Base-by-base conservation (phyloP, 2,888 invertebrate genomes). In the Drosophila kanekoi region DNA sequence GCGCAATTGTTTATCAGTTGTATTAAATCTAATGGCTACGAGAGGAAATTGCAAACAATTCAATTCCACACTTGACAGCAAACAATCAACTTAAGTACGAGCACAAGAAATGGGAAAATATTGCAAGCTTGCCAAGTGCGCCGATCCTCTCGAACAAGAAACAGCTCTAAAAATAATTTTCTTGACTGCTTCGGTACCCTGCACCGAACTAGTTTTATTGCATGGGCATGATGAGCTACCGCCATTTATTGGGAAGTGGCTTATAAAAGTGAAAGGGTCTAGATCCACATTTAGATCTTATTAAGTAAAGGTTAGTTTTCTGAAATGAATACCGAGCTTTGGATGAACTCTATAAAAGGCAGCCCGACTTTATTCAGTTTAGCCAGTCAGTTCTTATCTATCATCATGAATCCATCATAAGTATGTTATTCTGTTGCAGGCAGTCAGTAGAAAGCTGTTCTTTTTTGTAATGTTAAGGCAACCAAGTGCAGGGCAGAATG, bases 11-110 rank as follows among this genome's bases (percentile, higher is more conserved):
- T 77, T 83, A 83, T 83, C 83, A 81, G 70, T 70, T 72, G 79
- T 72, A 84, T 87, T 83, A 71, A 80, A 83, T 83, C 89, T 67
- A 58, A 81, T 72, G 78, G 66, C 71, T 45, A 51, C 66, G 44
- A 16, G 57, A 74, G 81, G 72, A 83, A 83, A 83, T 88, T 79
- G 61, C 87, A 81, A 65, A 72, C 89, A 83, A 87, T 87, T 87
- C 87, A 77, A 86, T 86, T 80, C 86, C 80, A 53, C 43, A 72
- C 72, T 66, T 72, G 53, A 74, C 70, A 61, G 49, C 63, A 58
- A 68, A 61, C 60, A 76, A 59, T 74, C 79, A 79, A 56, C 41
- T 40, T 37, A 57, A 60, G 53, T 52, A 49, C 33, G 40, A 18
- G 44, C 16, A 18, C 43, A 18, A 53, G 14, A 33, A 33, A 14